A percentile compares a stretch with the other conserved stretches of the same genome.
Evolutionary conservation across 2,797 vertebrate species (phyloP).

Genomic region (Phoxinus dragarum): DNA sequence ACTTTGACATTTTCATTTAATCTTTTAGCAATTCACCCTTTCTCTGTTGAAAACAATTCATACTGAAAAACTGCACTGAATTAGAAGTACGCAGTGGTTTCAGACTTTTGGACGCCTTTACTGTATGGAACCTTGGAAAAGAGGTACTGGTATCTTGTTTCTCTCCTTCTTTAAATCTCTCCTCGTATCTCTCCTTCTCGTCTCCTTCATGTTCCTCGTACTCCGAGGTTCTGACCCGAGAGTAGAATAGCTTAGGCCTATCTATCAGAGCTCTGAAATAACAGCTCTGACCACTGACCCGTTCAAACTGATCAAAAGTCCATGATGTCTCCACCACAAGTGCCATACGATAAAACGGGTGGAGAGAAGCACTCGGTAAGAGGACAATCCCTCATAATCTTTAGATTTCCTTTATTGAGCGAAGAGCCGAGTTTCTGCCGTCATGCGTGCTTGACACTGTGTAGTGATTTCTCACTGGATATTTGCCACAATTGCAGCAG

Average conservation of each 20-base stretch:
- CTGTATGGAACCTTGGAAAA: neutral
- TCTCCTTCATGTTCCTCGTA: constrained; percentile 1
- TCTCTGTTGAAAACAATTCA: neutral
- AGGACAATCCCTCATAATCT: constrained; percentile 49
- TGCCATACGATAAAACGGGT: constrained; percentile 29
- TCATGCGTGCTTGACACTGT: constrained; percentile 64
- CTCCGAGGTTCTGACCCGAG: neutral
- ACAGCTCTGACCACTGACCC: constrained; percentile 19
- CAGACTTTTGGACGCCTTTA: neutral
- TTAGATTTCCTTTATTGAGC: constrained; percentile 54
- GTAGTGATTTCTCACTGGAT: constrained; percentile 73
- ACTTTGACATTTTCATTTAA: neutral
- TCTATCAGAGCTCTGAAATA: constrained; percentile 30
- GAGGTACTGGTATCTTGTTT: neutral
- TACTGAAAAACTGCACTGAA: neutral
- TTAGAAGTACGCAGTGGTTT: no score
- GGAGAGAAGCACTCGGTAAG: constrained; percentile 23
- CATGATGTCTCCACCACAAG: constrained; percentile 12
- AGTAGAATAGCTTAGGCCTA: neutral
- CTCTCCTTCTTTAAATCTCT: neutral
- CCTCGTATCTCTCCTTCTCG: neutral
- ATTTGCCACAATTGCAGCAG: constrained; percentile 73
- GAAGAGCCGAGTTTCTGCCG: constrained; percentile 49
- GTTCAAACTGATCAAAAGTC: constrained; percentile 37
- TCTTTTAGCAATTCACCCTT: neutral